Evolutionary conservation across 2,113 vertebrate genomes (phyloP), one percentile per base, ranked within the genome.

Genomic region (Egretta garzetta): DNA sequence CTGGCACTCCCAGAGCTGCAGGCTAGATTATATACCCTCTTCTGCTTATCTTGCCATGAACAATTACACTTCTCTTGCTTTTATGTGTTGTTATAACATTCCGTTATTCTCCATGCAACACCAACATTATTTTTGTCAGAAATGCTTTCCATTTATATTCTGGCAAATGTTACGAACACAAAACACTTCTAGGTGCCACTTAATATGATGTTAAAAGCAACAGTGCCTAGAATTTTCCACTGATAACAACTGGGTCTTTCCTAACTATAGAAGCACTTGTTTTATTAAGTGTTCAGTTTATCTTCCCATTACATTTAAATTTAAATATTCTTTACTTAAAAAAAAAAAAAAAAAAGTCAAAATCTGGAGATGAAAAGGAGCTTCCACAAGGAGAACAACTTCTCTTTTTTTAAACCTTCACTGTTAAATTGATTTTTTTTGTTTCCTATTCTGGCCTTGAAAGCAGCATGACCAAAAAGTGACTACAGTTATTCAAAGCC

Each of bases 241-340:
- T 93, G 98, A 98, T 98, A 98, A 97, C 95, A 89, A 96, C 3
- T 93, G 58, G 58, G 73, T 86, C 86, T 90, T 89, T 96, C 96
- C 97, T 98, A 98, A 97, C 96, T 98, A 96, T 97, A 98, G 97
- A 96, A 97, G 32, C 97, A 98, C 97, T 97, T 97, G 89, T 91
- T 96, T 96, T 95, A 97, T 95, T 97, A 97, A 98, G 97, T 96
- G 93, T 87, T 84, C 59, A 52, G 90, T 95, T 97, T 98, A 97
- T 98, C 97, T 96, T 92, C 85, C 80, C 47, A 80, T 92, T 97
- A 86, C 86, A 86, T 23, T 96, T 63, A 77, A 96, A 96, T 92
- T 88, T 35, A 86, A 85, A 93, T 67, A 53, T 73, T 92, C 49
- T 70, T 92, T 53, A 76, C 20, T n/a, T 33, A 39, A 52, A 50